Conservation (phyloP, 2,888 invertebrate species). For the Megastigmus dorsalis region DNA sequence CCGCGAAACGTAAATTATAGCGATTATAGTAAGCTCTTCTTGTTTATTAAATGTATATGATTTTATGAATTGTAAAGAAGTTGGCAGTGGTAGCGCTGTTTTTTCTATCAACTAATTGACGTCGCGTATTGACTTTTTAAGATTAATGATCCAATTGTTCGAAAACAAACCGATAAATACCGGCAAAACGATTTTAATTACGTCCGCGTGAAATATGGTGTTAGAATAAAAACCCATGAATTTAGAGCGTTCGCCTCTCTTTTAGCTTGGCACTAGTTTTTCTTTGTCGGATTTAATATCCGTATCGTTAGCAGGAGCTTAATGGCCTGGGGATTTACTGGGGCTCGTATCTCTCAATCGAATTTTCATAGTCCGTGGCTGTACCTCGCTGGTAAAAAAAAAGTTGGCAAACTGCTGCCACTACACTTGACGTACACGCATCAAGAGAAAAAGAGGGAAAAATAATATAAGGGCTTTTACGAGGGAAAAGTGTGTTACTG, state of each 20-base stretch:
- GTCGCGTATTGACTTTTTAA: no score
- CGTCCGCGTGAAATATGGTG: not conserved
- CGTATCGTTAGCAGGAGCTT: constrained; percentile 17
- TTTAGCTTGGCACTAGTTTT: not conserved
- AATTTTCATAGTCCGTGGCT: not conserved
- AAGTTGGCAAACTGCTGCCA: not conserved
- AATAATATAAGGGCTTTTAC: not conserved
- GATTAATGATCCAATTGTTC: no score
- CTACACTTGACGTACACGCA: not conserved
- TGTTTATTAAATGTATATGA: no score
- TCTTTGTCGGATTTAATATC: constrained; percentile 3
- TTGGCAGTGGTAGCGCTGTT: no score
- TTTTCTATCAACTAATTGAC: no score
- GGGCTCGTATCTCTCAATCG: constrained; percentile 11
- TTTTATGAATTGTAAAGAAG: no score
- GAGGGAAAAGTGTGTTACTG: no score
- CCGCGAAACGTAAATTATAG: no score
- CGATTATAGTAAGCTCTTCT: no score
- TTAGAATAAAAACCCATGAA: constrained; percentile 4
- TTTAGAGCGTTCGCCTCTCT: constrained; percentile 6
- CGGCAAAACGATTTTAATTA: constrained; percentile 15
- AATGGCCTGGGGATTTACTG: constrained; percentile 34
- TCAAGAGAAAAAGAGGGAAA: not conserved
- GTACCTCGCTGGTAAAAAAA: not conserved
- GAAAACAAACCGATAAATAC: not conserved